Evolutionary conservation across 1,140 invertebrate species (phyloP).

Genomic region (Caenorhabditis tropicalis): DNA sequence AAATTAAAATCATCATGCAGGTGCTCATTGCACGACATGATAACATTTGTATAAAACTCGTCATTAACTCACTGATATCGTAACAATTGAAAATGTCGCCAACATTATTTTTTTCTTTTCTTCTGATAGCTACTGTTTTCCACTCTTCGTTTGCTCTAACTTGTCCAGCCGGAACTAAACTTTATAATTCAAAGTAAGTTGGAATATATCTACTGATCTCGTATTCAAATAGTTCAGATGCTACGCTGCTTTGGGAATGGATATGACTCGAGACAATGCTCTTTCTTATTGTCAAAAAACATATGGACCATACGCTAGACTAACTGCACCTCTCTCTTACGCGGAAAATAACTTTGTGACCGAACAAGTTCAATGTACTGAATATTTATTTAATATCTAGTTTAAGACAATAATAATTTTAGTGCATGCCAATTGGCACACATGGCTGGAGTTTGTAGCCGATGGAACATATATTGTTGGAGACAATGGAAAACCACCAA

Average conservation of each 20-base stretch:
- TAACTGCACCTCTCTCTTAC: neutral
- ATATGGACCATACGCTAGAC: neutral
- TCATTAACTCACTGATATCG: neutral
- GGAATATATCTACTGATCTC: no score
- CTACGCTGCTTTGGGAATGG: neutral
- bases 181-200: conserved; percentile 6
- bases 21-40: neutral
- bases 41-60: neutral
- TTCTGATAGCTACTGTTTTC: neutral
- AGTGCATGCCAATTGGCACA: conserved; percentile 17
- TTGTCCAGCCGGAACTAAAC: neutral
- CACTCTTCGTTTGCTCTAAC: neutral
- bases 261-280: conserved; percentile 24
- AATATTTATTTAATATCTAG: neutral
- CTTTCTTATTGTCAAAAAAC: neutral
- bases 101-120: neutral
- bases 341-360: conserved; percentile 26
- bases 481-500: conserved; percentile 18
- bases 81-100: neutral
- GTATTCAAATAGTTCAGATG: neutral
- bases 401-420: neutral
- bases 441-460: conserved; percentile 3
- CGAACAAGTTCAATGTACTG: conserved; percentile 6
- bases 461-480: conserved; percentile 25
- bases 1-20: conserved; percentile 24